Conservation (phyloP, 1,140 invertebrate genomes). For the Euura lappo region DNA sequence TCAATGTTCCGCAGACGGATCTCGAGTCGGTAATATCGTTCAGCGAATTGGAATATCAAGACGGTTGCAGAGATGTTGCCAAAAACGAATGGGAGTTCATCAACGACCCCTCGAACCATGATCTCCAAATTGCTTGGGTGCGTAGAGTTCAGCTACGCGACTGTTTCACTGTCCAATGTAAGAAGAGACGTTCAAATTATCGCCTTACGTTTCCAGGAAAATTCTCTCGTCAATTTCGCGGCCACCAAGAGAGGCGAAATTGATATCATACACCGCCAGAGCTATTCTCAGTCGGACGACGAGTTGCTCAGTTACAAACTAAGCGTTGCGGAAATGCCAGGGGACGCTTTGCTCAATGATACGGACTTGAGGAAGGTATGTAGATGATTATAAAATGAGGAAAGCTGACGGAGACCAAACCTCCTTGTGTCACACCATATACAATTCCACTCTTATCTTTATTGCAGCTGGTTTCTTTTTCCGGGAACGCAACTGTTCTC, state of each 20-base stretch:
- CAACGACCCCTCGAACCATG: slow-evolving; percentile 33
- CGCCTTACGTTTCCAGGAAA: slow-evolving; percentile 33
- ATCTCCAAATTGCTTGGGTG: slow-evolving; percentile 39
- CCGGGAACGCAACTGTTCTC: slow-evolving; percentile 67
- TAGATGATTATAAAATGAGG: slow-evolving; percentile 9
- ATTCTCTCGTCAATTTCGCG: slow-evolving; percentile 27
- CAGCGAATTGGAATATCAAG: slow-evolving; percentile 48
- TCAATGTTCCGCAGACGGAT: not conserved
- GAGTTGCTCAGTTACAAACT: slow-evolving; percentile 35
- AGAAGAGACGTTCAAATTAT: no score
- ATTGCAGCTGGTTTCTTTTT: slow-evolving; percentile 74
- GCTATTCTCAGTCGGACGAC: slow-evolving; percentile 12
- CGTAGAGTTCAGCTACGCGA: slow-evolving; percentile 8
- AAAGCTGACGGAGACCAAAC: not conserved
- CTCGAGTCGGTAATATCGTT: slow-evolving; percentile 36
- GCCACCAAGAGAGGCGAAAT: slow-evolving; percentile 32
- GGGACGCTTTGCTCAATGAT: slow-evolving; percentile 60
- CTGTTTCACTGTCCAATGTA: no score
- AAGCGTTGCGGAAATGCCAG: slow-evolving; percentile 56
- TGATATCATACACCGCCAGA: slow-evolving; percentile 20
- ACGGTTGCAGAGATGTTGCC: slow-evolving; percentile 39
- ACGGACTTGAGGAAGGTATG: slow-evolving; percentile 62
- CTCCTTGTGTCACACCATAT: no score
- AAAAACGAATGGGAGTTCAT: slow-evolving; percentile 48
- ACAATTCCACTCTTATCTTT: slow-evolving; percentile 9